Percentiles rank a stretch among this genome's conserved stretches.
phyloP scores from a whole-genome alignment of 2,888 invertebrate species.

The Sthenelais limicola region DNA sequence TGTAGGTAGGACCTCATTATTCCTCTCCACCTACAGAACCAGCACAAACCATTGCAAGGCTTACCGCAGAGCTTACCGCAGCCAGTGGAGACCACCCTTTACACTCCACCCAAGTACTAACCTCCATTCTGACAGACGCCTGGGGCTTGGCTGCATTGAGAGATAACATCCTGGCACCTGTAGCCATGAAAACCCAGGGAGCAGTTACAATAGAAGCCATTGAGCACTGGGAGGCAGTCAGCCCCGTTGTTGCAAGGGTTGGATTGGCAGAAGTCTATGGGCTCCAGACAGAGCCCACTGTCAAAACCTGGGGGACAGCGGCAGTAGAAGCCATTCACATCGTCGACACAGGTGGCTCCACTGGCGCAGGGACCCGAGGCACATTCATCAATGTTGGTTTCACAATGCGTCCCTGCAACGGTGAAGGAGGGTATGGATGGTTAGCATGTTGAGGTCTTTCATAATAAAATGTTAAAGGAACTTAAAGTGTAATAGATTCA shows the following conservation, averaged over 20 bases:
- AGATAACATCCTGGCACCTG: slow-evolving; percentile 19
- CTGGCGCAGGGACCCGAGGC: slow-evolving; percentile 23
- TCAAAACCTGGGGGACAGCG: slow-evolving; percentile 19
- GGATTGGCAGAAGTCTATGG: slow-evolving; percentile 26
- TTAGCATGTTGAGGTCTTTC: no score
- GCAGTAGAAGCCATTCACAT: slow-evolving; percentile 30
- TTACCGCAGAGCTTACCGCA: no score
- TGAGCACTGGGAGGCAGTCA: neutral
- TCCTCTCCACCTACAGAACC: no score
- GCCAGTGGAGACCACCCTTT: no score
- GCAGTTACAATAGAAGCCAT: slow-evolving; percentile 38
- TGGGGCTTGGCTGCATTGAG: slow-evolving; percentile 1
- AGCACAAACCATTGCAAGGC: no score
- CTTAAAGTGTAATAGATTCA: no score
- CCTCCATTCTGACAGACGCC: slow-evolving; percentile 39
- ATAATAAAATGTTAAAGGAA: no score
- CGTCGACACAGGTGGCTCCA: slow-evolving; percentile 30
- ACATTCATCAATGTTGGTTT: slow-evolving; percentile 39
- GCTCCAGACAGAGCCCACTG: slow-evolving; percentile 16
- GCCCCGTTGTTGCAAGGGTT: slow-evolving; percentile 27
- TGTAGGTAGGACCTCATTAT: no score
- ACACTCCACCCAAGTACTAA: no score
- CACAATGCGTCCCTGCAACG: slow-evolving; percentile 28
- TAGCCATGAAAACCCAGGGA: slow-evolving; percentile 37
- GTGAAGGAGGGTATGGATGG: no score